Percentiles rank a stretch among this genome's conserved stretches.
Conservation (phyloP, 2,888 invertebrate genomes). For the Ganaspis brasiliensis region DNA sequence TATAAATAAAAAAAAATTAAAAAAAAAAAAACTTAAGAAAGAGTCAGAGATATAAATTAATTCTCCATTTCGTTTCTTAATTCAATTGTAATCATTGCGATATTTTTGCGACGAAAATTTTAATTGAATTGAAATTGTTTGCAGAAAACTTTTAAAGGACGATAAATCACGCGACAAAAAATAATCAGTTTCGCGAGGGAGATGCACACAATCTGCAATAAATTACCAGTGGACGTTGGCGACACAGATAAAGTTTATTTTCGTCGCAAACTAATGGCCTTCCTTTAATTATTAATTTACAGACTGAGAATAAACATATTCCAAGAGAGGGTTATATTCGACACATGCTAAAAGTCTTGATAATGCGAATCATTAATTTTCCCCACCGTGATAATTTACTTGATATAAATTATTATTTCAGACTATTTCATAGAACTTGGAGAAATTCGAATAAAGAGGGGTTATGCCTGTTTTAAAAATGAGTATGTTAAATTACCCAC, state of each 20-base stretch:
- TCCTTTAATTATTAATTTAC: conserved; percentile 44
- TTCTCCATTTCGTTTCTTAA: background rate
- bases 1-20: background rate
- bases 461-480: too few relatives aligned
- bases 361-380: conserved; percentile 32
- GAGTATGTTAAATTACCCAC: too few relatives aligned
- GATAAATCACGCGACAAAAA: conserved; percentile 30
- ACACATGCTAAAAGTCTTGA: conserved; percentile 5
- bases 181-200: conserved; percentile 36
- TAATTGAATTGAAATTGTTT: conserved; percentile 23
- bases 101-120: conserved; percentile 20
- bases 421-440: background rate
- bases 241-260: conserved; percentile 44
- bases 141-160: conserved; percentile 31
- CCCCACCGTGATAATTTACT: background rate
- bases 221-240: conserved; percentile 35
- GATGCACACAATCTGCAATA: conserved; percentile 39
- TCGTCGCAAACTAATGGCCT: conserved; percentile 36
- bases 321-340: conserved; percentile 1
- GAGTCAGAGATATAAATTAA: too few relatives aligned
- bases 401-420: background rate
- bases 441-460: too few relatives aligned
- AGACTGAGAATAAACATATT: conserved; percentile 34
- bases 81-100: conserved; percentile 5
- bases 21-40: background rate